Conservation (phyloP, 2,797 vertebrate species). For the Pangasius mekongensis region DNA sequence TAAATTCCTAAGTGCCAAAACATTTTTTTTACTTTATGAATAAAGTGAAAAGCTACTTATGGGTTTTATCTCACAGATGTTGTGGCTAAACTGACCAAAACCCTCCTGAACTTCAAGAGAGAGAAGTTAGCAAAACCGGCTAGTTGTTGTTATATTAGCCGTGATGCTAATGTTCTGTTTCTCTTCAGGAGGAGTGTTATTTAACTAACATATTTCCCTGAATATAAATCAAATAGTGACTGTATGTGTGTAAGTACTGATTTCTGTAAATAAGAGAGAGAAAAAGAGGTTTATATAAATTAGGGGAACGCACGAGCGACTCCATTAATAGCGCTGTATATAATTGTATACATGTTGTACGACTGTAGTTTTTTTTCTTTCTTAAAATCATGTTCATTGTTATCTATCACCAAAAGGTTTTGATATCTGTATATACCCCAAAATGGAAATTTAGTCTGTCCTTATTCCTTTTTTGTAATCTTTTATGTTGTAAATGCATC, state of each 20-base stretch:
- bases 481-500: constrained; percentile 7
- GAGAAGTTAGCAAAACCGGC: constrained; percentile 3
- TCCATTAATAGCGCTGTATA: constrained; percentile 69
- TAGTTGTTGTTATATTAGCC: neutral
- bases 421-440: constrained; percentile 66
- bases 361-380: constrained; percentile 80
- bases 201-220: constrained; percentile 7
- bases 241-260: constrained; percentile 69
- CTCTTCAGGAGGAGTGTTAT: neutral
- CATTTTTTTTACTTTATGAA: neutral
- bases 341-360: constrained; percentile 81
- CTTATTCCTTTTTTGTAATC: neutral
- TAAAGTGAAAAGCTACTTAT: neutral
- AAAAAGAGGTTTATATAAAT: constrained; percentile 67
- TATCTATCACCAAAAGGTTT: constrained; percentile 60
- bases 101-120: neutral
- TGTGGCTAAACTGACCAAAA: constrained; percentile 21
- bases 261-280: constrained; percentile 76
- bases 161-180: neutral
- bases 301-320: constrained; percentile 64
- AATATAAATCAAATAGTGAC: constrained; percentile 65
- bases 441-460: constrained; percentile 41
- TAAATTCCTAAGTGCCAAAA: constrained; percentile 26
- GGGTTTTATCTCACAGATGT: constrained; percentile 5
- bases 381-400: constrained; percentile 68